Conservation (phyloP, 2,797 vertebrate species). For the Diceros bicornis region DNA sequence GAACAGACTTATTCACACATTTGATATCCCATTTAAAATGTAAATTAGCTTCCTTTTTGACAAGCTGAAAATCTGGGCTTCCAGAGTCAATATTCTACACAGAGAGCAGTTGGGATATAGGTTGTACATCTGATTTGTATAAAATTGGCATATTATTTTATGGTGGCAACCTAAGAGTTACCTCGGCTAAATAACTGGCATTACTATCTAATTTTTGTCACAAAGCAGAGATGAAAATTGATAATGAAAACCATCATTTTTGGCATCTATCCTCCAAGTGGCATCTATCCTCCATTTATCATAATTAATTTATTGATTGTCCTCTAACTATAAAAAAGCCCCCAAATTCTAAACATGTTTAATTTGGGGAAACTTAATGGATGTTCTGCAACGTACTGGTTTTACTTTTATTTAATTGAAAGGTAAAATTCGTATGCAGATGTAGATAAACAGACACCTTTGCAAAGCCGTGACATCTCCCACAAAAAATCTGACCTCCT, state of each 20-base stretch:
- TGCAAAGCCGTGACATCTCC: neutral
- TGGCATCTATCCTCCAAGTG: neutral
- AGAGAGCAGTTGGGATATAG: neutral
- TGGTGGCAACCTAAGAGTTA: neutral
- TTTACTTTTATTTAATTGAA: neutral
- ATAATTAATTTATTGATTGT: neutral
- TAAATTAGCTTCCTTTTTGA: neutral
- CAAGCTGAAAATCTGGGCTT: neutral
- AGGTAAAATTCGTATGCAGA: slow-evolving; percentile 1
- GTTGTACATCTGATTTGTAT: neutral
- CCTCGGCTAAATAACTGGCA: neutral
- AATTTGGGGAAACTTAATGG: neutral
- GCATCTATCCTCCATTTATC: neutral
- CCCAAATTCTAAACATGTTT: neutral
- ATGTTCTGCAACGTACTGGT: neutral
- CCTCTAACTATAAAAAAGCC: neutral
- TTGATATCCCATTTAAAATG: neutral
- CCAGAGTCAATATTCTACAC: neutral
- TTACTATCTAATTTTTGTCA: slow-evolving; percentile 13
- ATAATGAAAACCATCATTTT: neutral
- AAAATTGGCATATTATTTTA: neutral
- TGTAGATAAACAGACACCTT: neutral
- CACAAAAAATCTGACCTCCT: neutral
- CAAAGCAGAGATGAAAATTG: neutral
- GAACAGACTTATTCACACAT: neutral